phyloP scores from a whole-genome alignment of 2,113 vertebrate genomes.

The Passer domesticus region DNA sequence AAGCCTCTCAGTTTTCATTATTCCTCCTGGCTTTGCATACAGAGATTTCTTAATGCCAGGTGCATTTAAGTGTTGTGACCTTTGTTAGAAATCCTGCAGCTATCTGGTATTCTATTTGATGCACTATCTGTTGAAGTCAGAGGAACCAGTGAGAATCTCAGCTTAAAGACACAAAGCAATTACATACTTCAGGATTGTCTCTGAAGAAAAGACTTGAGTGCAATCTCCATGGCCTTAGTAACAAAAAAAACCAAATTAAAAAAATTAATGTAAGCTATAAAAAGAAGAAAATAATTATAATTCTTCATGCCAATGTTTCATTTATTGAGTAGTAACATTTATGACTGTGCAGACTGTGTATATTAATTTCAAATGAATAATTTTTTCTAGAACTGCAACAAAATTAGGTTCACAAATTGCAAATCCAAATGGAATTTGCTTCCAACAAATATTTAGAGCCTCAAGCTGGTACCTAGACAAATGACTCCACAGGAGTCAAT shows the following conservation, averaged over 20 bases:
- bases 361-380: background rate
- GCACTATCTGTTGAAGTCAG: background rate
- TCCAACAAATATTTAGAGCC: background rate
- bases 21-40: background rate
- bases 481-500: background rate
- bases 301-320: background rate
- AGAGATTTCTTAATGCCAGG: background rate
- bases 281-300: background rate
- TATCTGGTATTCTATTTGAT: background rate
- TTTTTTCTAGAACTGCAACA: background rate
- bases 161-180: background rate
- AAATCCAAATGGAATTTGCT: background rate
- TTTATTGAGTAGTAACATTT: background rate
- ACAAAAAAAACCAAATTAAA: background rate
- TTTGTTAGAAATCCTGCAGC: background rate
- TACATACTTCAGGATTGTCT: background rate
- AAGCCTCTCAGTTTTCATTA: background rate
- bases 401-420: slow-evolving; percentile 9
- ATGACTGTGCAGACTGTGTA: background rate
- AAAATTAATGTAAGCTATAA: background rate
- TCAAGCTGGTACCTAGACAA: background rate
- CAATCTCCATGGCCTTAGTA: background rate
- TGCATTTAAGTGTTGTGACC: background rate
- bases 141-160: background rate
- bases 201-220: background rate